phyloP scores from a whole-genome alignment of 2,797 vertebrate species.

The Pristis pectinata region DNA sequence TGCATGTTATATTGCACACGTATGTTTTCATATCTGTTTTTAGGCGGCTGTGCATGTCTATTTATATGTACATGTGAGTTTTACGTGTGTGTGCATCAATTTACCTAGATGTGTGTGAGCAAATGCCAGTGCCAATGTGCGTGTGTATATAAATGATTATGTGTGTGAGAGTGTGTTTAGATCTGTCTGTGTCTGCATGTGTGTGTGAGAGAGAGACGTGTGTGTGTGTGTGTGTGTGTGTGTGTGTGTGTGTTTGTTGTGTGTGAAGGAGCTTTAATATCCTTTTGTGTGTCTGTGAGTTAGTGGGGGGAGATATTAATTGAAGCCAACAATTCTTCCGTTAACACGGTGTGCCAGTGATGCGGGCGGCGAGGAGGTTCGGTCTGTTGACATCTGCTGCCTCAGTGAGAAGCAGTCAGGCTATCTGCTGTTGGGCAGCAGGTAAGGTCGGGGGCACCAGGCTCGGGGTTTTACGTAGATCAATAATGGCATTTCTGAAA shows the following conservation, averaged over 20 bases:
- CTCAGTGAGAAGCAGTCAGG: constrained; percentile 23
- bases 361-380: neutral
- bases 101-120: neutral
- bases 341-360: neutral
- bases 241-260: neutral
- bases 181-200: neutral
- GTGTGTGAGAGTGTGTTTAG: neutral
- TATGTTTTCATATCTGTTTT: neutral
- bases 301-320: neutral
- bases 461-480: constrained; percentile 30
- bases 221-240: neutral
- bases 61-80: neutral
- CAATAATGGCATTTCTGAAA: constrained; percentile 35
- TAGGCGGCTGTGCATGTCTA: neutral
- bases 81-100: neutral
- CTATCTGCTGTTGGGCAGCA: constrained; percentile 25
- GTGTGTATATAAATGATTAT: neutral
- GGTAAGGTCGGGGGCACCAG: constrained; percentile 24
- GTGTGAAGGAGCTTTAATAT: neutral
- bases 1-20: neutral
- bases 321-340: neutral
- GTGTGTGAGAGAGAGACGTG: neutral
- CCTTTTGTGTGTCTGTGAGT: neutral
- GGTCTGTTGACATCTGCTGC: neutral
- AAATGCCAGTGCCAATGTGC: neutral